Evolutionary conservation across 1,140 invertebrate species (phyloP).

Genomic region (Hylyphantes graminicola): DNA sequence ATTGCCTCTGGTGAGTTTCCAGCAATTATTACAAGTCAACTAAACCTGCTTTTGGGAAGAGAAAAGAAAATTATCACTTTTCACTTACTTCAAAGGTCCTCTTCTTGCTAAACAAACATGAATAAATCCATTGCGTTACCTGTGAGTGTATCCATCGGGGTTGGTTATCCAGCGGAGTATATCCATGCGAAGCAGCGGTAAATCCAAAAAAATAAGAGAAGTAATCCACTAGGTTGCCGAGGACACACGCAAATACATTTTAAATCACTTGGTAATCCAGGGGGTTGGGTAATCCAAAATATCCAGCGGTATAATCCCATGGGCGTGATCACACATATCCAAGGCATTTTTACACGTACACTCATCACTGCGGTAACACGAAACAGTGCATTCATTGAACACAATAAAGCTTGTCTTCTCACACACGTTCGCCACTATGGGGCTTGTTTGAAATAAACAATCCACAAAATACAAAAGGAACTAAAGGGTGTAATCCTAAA

Average conservation of each 20-base stretch:
- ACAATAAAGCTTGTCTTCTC: not conserved
- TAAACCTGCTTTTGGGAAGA: slow-evolving; percentile 4
- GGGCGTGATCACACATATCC: slow-evolving; percentile 41
- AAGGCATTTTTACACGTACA: slow-evolving; percentile 13
- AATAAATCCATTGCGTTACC: slow-evolving; percentile 30
- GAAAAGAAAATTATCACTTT: slow-evolving; percentile 17
- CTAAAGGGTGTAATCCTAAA: slow-evolving; percentile 43
- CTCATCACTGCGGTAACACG: slow-evolving; percentile 2
- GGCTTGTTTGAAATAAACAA: not conserved
- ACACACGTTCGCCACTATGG: not conserved
- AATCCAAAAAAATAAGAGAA: slow-evolving; percentile 20
- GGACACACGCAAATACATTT: slow-evolving; percentile 27
- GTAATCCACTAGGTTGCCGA: slow-evolving; percentile 43
- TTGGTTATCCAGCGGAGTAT: slow-evolving; percentile 25
- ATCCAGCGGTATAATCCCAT: slow-evolving; percentile 51
- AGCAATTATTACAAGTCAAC: no score
- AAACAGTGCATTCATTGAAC: not conserved
- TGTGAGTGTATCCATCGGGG: slow-evolving; percentile 7
- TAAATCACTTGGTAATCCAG: slow-evolving; percentile 49
- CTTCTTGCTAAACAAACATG: slow-evolving; percentile 8
- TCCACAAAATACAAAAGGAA: slow-evolving; percentile 46
- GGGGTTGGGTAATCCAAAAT: slow-evolving; percentile 47
- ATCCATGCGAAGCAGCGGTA: slow-evolving; percentile 18
- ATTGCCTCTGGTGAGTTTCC: no score
- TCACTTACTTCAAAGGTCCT: slow-evolving; percentile 26